A percentile compares a stretch with the other conserved stretches of the same genome.
phyloP scores from a whole-genome alignment of 2,888 invertebrate genomes.

The Euplagia quadripunctaria region DNA sequence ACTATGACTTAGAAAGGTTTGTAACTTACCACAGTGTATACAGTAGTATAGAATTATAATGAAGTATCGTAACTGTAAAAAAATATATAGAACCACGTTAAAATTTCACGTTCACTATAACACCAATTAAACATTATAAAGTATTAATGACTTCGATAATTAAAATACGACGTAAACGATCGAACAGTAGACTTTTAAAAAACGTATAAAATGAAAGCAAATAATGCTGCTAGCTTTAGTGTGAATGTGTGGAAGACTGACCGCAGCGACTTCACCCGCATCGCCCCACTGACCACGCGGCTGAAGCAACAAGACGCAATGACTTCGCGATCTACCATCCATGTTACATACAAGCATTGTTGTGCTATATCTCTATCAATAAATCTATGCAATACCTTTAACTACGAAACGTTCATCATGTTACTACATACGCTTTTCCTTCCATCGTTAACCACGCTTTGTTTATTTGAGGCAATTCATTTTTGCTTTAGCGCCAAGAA shows the following conservation, averaged over 20 bases:
- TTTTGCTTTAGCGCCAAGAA: background rate
- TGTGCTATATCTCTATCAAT: constrained; percentile 73
- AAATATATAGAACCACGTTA: constrained; percentile 26
- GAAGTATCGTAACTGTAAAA: constrained; percentile 39
- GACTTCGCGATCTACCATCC: constrained; percentile 62
- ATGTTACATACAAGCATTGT: constrained; percentile 81
- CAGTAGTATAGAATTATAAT: constrained; percentile 27
- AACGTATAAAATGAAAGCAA: constrained; percentile 30
- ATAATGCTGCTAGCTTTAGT: constrained; percentile 56
- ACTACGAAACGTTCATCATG: constrained; percentile 40
- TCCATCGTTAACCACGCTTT: constrained; percentile 36
- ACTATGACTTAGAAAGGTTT: background rate
- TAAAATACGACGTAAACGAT: background rate
- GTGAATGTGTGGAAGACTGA: constrained; percentile 67
- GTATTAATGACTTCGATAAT: background rate
- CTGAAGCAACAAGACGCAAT: constrained; percentile 69
- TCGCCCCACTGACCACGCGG: constrained; percentile 74
- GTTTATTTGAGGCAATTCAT: constrained; percentile 10
- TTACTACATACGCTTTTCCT: constrained; percentile 57
- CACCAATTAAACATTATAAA: constrained; percentile 42
- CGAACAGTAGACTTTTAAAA: background rate
- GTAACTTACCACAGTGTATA: constrained; percentile 35
- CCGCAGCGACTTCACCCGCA: constrained; percentile 63
- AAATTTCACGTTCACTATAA: constrained; percentile 38
- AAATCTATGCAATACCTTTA: constrained; percentile 71